Base-by-base conservation (phyloP, 2,113 vertebrate species). In the Heptranchias perlo region DNA sequence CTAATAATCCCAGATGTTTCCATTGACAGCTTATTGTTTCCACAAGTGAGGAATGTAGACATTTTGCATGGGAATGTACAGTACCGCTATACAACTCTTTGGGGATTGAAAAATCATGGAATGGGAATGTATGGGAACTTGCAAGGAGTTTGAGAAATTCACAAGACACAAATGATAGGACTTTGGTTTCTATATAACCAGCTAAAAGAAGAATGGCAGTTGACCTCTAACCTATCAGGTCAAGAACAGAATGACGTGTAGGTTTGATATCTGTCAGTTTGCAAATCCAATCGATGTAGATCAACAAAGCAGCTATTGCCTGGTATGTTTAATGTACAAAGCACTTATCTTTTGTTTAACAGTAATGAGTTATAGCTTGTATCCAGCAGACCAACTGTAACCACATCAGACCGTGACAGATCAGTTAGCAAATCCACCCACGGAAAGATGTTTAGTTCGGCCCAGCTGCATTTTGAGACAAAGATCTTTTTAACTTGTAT, bases 391-490 rank as follows among this genome's bases (percentile, higher is more conserved):
- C 89, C 61, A 93, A 93, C 89, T 93, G 89, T 93, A 93, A 93
- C 89, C 89, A 93, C 89, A 93, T 62, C 58, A 93, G 58, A 93
- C 58, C n/a, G 61, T 62, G 89, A 93, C 89, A 93, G 89, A 93
- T 93, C 89, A 18, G 89, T 93, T 93, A 93, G 58, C 58, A 93
- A 62, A 93, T 93, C 89, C 58, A 64, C 89, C 89, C 89, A 93
- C 58, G n/a, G 89, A 93, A 93, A 93, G 89, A 93, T 93, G 89
- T 62, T 93, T 93, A 1, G 58, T 62, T 93, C 89, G 21, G 58
- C 89, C 89, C 89, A 93, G 89, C 89, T 93, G 89, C 89, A 93
- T 44, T 93, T 93, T 62, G 89, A 93, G 89, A 93, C 89, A 93
- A 93, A 93, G 89, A 61, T 62, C 89, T 93, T 93, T 93, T 93